phyloP scores from a whole-genome alignment of 1,140 invertebrate species.

The Semibalanus balanoides region DNA sequence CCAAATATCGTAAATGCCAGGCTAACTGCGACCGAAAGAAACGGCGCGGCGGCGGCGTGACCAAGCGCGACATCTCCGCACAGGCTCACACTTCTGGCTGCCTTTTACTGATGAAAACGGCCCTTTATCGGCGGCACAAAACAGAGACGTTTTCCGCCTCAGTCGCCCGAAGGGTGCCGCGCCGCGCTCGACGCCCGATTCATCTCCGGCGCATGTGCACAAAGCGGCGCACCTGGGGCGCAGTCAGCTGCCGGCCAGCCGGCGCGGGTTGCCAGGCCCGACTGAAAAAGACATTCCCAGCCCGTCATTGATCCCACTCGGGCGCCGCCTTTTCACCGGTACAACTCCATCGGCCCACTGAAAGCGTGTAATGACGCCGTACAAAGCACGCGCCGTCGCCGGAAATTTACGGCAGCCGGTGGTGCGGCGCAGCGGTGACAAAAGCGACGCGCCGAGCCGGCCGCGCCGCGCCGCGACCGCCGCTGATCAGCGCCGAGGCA shows the following conservation, averaged over 20 bases:
- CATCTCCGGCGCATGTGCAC: neutral
- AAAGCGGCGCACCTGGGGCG: neutral
- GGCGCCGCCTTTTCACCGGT: constrained; percentile 1
- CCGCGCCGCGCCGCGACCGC: neutral
- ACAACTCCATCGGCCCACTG: neutral
- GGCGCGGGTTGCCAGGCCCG: no score
- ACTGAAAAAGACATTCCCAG: neutral
- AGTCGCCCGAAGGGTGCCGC: neutral
- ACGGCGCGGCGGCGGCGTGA: no score
- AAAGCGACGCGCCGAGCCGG: neutral
- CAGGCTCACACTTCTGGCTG: no score
- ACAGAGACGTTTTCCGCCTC: neutral
- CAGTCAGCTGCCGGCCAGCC: neutral
- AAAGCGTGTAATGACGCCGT: neutral
- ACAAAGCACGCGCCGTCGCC: neutral
- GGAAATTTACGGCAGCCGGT: neutral
- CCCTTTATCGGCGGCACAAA: no score
- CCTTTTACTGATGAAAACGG: no score
- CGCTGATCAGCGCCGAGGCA: neutral
- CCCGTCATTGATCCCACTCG: neutral
- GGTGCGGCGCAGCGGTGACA: neutral
- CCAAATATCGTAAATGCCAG: no score
- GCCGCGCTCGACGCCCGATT: neutral
- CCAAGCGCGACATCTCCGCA: no score
- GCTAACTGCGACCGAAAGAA: no score